Percentiles rank a stretch among this genome's conserved stretches.
phyloP scores from a whole-genome alignment of 2,797 vertebrate genomes.

The Echeneis naucrates region DNA sequence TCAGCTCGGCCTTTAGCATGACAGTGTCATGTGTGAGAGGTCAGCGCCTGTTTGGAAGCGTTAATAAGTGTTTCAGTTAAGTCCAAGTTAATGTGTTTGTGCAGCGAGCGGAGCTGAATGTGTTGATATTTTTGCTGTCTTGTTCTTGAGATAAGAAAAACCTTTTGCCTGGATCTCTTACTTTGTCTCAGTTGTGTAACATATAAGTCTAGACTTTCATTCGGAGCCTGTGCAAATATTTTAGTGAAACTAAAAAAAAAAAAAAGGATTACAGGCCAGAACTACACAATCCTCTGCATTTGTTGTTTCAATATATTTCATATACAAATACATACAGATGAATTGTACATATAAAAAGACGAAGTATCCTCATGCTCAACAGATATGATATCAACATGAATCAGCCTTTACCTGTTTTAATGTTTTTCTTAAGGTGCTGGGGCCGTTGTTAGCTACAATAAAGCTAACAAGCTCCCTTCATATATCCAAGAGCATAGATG shows the following conservation, averaged over 20 bases:
- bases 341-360: background rate
- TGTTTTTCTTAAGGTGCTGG: background rate
- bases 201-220: constrained; percentile 50
- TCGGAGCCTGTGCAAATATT: constrained; percentile 18
- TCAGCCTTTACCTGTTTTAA: background rate
- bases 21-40: constrained; percentile 30
- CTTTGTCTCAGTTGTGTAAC: constrained; percentile 42
- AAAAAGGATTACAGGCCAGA: background rate
- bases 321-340: no score
- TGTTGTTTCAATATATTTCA: constrained; percentile 3
- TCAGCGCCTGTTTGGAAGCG: constrained; percentile 33
- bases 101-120: constrained; percentile 10
- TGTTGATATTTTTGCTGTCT: constrained; percentile 26
- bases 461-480: background rate
- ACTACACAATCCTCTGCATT: background rate
- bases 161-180: constrained; percentile 9
- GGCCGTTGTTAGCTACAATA: background rate
- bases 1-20: constrained; percentile 58
- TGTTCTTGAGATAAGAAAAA: constrained; percentile 42
- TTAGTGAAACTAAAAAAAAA: constrained; percentile 21
- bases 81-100: constrained; percentile 23
- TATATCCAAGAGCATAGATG: background rate
- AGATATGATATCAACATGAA: constrained; percentile 1
- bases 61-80: constrained; percentile 29
- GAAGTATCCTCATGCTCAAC: background rate